Evolutionary conservation across 2,113 vertebrate species (phyloP).

Genomic region (Periophthalmus modestus): DNA sequence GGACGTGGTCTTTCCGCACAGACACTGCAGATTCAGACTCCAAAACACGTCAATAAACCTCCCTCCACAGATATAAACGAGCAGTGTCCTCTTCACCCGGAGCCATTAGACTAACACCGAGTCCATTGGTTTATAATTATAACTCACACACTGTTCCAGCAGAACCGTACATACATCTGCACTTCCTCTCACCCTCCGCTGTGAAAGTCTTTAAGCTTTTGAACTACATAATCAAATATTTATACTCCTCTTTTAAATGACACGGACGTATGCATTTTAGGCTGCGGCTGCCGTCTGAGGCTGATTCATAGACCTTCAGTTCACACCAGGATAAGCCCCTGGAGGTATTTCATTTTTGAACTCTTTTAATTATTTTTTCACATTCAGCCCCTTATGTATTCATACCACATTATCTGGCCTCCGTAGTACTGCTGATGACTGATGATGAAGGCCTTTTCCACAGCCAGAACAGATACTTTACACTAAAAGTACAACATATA

Average conservation of each 20-base stretch:
- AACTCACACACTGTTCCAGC: not conserved
- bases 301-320: constrained; percentile 15
- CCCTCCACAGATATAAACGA: not conserved
- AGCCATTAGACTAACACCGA: not conserved
- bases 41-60: not conserved
- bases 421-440: not conserved
- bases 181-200: not conserved
- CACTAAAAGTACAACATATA: not conserved
- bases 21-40: too few relatives aligned
- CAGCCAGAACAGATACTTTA: not conserved
- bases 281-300: not conserved
- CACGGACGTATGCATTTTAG: constrained; percentile 1
- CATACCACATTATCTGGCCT: not conserved
- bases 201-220: constrained; percentile 3
- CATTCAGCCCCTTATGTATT: not conserved
- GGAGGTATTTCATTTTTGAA: not conserved
- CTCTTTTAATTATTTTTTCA: constrained; percentile 6
- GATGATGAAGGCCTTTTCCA: not conserved
- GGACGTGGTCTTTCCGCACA: too few relatives aligned
- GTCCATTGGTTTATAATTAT: not conserved
- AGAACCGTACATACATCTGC: not conserved
- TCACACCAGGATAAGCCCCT: constrained; percentile 3
- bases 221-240: constrained; percentile 6
- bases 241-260: constrained; percentile 5
- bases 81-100: not conserved